Percentiles rank a stretch among this genome's conserved stretches.
These are phyloP conservation scores for Phenganax stokvisi DNA, from an alignment of 92 coral and sea anemone species.

Conservation along the genomic window DNA sequence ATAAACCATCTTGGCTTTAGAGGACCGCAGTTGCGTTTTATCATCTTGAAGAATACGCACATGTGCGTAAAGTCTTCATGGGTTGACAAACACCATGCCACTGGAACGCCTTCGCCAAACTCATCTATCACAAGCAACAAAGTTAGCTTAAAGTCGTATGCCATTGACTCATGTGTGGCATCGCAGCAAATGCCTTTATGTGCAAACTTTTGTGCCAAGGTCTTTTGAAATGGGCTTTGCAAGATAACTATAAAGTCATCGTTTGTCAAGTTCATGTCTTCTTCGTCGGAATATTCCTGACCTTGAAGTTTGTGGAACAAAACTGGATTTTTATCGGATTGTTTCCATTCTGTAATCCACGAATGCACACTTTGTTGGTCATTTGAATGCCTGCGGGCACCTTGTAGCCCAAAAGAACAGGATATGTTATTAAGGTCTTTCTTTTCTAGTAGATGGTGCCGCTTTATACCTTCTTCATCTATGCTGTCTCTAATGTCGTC, in stretches of 20 bases:
- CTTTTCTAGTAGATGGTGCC: conserved; percentile 7
- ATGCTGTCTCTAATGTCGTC: conserved; percentile 14
- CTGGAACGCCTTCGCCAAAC: conserved; percentile 43
- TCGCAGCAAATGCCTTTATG: conserved; percentile 46
- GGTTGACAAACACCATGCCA: conserved; percentile 41
- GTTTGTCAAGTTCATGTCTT: conserved; percentile 1
- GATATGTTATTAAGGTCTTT: conserved; percentile 19
- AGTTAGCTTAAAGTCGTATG: conserved; percentile 40
- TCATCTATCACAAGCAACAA: conserved; percentile 40
- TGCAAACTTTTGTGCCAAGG: conserved; percentile 38
- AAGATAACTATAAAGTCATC: conserved; percentile 40
- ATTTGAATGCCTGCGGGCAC: background rate
- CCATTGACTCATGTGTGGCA: conserved; percentile 41
- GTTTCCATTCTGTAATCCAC: too few relatives aligned
- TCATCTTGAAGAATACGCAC: conserved; percentile 14
- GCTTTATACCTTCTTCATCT: background rate
- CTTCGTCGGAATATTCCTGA: too few relatives aligned
- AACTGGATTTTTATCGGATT: too few relatives aligned
- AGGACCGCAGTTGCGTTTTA: conserved; percentile 27
- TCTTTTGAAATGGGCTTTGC: conserved; percentile 39
- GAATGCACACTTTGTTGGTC: conserved; percentile 4
- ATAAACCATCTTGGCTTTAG: conserved; percentile 23
- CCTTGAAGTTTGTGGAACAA: too few relatives aligned
- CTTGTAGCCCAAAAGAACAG: conserved; percentile 2
- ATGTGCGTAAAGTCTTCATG: conserved; percentile 36